Percentiles rank a stretch among this genome's conserved stretches.
These are phyloP conservation scores for Papilio dardanus DNA, from an alignment of 1,140 invertebrate genomes.

Conservation along the genomic window DNA sequence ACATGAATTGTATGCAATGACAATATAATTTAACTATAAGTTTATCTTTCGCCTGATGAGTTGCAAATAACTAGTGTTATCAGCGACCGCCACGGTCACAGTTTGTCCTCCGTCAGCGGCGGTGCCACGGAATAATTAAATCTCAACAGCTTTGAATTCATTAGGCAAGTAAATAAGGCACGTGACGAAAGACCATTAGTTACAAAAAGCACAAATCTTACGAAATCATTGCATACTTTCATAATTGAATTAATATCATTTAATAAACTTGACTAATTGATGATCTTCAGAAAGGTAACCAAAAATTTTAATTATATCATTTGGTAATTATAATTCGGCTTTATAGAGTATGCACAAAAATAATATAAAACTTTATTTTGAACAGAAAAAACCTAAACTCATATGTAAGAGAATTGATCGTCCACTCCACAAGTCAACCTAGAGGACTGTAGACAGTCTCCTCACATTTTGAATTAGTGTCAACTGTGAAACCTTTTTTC, in stretches of 20 bases:
- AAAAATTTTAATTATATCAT: not conserved
- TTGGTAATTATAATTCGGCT: not conserved
- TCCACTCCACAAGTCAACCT: not conserved
- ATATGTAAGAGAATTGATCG: not conserved
- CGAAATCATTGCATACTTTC: not conserved
- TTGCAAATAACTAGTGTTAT: conserved; percentile 33
- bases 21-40: conserved; percentile 46
- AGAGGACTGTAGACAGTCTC: no score
- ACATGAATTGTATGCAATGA: conserved; percentile 24
- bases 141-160: conserved; percentile 34
- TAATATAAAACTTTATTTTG: not conserved
- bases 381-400: not conserved
- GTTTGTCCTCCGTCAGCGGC: conserved; percentile 9
- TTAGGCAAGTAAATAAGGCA: conserved; percentile 27
- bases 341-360: not conserved
- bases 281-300: no score
- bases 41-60: conserved; percentile 11
- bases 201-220: not conserved
- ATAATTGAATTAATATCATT: not conserved
- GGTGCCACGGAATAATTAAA: conserved; percentile 29
- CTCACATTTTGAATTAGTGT: conserved; percentile 9
- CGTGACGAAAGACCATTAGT: conserved; percentile 22
- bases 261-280: no score
- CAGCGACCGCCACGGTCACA: conserved; percentile 12
- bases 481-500: conserved; percentile 9